Evolutionary conservation across 64 coral and sea anemone genomes (phyloP).

Genomic region (Pocillopora verrucosa): DNA sequence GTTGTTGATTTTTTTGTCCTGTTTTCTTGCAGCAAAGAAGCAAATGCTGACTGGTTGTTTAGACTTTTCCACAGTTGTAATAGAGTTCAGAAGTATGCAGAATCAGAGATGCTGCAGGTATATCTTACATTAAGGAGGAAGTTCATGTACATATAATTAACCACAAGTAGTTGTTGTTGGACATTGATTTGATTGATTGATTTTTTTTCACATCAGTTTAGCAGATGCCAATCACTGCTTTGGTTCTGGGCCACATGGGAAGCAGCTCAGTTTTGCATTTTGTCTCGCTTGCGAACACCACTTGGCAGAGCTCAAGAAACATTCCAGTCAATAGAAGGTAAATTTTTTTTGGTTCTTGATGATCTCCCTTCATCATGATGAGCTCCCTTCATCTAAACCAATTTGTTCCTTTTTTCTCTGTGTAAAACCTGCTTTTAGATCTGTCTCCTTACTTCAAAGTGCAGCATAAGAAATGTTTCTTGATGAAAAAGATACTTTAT

Average conservation of each 20-base stretch:
- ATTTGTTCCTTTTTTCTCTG: background rate
- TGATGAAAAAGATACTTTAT: too few relatives aligned
- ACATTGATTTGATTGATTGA: background rate
- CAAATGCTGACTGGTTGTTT: slow-evolving; percentile 80
- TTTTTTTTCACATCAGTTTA: slow-evolving; percentile 70
- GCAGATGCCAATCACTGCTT: slow-evolving; percentile 72
- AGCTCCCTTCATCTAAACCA: background rate
- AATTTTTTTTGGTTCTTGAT: background rate
- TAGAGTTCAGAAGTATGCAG: slow-evolving; percentile 69
- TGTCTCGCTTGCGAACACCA: slow-evolving; percentile 85
- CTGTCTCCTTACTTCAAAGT: too few relatives aligned
- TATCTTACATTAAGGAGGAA: background rate
- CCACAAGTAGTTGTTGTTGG: too few relatives aligned
- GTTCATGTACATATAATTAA: background rate
- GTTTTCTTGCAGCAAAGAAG: slow-evolving; percentile 69
- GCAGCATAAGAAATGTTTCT: too few relatives aligned
- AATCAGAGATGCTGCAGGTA: slow-evolving; percentile 75
- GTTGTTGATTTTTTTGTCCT: background rate
- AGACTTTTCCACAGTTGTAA: slow-evolving; percentile 91
- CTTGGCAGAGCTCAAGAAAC: slow-evolving; percentile 97
- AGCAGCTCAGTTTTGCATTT: slow-evolving; percentile 93
- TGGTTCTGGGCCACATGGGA: slow-evolving; percentile 99
- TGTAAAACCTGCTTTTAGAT: too few relatives aligned
- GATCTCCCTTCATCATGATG: background rate
- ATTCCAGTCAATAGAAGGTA: slow-evolving; percentile 95